phyloP scores from a whole-genome alignment of 2,113 vertebrate species.

The Ptychochromis oligacanthus region DNA sequence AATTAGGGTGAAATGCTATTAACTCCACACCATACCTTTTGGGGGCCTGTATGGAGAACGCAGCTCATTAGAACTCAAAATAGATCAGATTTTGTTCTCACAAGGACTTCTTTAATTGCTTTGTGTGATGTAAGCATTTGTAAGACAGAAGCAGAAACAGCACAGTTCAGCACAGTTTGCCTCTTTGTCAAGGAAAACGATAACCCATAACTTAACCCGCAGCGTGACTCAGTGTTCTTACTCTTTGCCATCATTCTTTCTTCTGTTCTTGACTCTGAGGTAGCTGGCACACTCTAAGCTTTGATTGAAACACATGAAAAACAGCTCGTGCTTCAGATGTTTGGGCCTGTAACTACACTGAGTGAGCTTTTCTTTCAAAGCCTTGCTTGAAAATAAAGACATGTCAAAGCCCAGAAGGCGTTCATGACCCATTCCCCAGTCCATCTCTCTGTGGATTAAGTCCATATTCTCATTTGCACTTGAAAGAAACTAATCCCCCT shows the following conservation, averaged over 20 bases:
- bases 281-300: slow-evolving; percentile 22
- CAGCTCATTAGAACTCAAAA: slow-evolving; percentile 50
- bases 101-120: slow-evolving; percentile 34
- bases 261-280: slow-evolving; percentile 9
- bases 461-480: slow-evolving; percentile 72
- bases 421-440: slow-evolving; percentile 46
- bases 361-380: slow-evolving; percentile 23
- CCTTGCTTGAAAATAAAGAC: slow-evolving; percentile 30
- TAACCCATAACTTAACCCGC: slow-evolving; percentile 53
- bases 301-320: slow-evolving; percentile 45
- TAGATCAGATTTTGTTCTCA: slow-evolving; percentile 6
- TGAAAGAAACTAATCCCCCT: slow-evolving; percentile 66
- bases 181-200: slow-evolving; percentile 24
- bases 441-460: slow-evolving; percentile 61
- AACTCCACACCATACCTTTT: slow-evolving; percentile 15
- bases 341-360: background rate
- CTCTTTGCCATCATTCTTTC: background rate
- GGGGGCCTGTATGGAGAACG: background rate
- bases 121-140: slow-evolving; percentile 48
- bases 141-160: slow-evolving; percentile 19
- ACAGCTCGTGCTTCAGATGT: slow-evolving; percentile 23
- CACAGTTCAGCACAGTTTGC: slow-evolving; percentile 6
- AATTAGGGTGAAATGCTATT: slow-evolving; percentile 23
- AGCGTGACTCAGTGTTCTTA: slow-evolving; percentile 5
- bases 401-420: slow-evolving; percentile 26